A percentile compares a stretch with the other conserved stretches of the same genome.
phyloP scores from a whole-genome alignment of 2,113 vertebrate genomes.

The Pandion haliaetus region DNA sequence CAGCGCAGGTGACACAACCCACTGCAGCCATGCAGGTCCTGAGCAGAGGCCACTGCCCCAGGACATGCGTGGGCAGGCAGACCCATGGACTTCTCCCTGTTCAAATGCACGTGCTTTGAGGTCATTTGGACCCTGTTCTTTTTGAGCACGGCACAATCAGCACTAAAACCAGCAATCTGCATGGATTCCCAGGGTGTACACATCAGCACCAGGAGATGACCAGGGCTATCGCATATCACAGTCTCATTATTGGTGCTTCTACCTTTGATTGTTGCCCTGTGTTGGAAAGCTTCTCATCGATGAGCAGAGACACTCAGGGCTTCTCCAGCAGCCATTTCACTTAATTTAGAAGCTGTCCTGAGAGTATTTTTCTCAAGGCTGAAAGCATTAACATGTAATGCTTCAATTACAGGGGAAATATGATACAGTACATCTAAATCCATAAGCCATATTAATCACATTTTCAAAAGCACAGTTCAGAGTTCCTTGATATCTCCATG shows the following conservation, averaged over 20 bases:
- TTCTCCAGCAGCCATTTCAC: neutral
- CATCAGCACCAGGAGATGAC: neutral
- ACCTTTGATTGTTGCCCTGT: neutral
- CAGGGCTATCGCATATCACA: accelerated
- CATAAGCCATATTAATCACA: neutral
- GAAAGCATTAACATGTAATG: neutral
- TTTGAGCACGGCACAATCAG: accelerated
- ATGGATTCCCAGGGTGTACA: neutral
- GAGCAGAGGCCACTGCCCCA: neutral
- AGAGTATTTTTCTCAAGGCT: neutral
- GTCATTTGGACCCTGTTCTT: neutral
- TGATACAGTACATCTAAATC: neutral
- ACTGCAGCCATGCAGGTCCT: neutral
- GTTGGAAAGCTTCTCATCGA: neutral
- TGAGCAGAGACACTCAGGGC: neutral
- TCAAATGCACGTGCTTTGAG: neutral
- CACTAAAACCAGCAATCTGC: neutral
- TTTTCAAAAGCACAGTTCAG: neutral
- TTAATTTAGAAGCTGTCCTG: neutral
- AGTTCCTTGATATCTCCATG: neutral
- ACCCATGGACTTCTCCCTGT: neutral
- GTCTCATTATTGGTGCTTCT: neutral
- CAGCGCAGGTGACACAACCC: neutral
- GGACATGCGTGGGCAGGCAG: accelerated
- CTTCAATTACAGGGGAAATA: neutral